Conservation (phyloP, 2,113 vertebrate genomes). For the Micronisus gabar region DNA sequence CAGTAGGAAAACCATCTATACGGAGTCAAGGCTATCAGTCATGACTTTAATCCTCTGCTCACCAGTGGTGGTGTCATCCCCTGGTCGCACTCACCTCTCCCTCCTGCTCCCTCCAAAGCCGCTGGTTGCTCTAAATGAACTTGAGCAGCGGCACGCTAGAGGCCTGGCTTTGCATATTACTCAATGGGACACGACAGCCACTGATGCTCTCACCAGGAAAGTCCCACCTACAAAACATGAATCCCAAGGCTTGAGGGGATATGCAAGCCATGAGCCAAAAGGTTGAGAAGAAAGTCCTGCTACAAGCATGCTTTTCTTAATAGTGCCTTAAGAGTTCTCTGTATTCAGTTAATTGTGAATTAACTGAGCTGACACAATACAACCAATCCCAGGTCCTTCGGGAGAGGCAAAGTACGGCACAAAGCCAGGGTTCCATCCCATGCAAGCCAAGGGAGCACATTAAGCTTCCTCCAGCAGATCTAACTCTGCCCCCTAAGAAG, state of each 20-base stretch:
- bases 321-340: neutral
- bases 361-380: neutral
- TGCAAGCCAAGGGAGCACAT: fast-evolving
- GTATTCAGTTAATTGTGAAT: neutral
- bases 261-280: neutral
- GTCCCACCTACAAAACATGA: neutral
- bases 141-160: fast-evolving
- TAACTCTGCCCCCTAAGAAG: neutral
- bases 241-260: neutral
- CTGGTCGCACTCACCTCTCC: too few species aligned
- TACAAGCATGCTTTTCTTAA: neutral
- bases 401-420: neutral
- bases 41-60: neutral
- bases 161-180: neutral
- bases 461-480: neutral
- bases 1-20: neutral
- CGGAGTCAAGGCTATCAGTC: neutral
- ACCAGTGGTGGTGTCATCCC: fast-evolving
- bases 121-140: neutral
- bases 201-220: neutral
- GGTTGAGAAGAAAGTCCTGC: neutral
- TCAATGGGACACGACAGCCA: neutral
- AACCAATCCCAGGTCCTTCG: neutral
- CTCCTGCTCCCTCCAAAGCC: neutral
- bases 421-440: neutral